phyloP scores from a whole-genome alignment of 1,140 invertebrate species.

The Drosophila sturtevanti region DNA sequence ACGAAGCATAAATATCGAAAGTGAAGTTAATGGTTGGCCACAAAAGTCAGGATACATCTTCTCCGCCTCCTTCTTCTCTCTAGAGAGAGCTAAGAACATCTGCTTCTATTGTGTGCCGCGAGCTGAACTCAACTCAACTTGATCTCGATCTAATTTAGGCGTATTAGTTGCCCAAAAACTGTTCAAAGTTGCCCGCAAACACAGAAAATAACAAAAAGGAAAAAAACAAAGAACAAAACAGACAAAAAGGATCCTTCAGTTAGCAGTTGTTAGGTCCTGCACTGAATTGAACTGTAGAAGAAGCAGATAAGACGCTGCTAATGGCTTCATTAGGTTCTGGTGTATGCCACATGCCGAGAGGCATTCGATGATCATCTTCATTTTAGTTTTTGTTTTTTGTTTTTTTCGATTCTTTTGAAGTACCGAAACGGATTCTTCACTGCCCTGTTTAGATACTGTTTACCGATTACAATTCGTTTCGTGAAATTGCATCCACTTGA shows the following conservation, averaged over 20 bases:
- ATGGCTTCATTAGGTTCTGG: constrained; percentile 73
- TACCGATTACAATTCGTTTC: constrained; percentile 65
- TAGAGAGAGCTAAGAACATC: constrained; percentile 45
- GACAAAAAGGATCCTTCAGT: constrained; percentile 48
- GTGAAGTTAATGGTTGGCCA: constrained; percentile 57
- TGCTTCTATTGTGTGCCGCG: constrained; percentile 53
- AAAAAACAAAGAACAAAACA: constrained; percentile 33
- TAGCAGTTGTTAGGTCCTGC: constrained; percentile 35
- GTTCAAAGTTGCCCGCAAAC: constrained; percentile 53
- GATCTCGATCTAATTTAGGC: constrained; percentile 78
- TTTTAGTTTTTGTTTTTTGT: not conserved
- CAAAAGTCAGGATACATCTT: constrained; percentile 63
- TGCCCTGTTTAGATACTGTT: constrained; percentile 56
- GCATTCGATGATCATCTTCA: constrained; percentile 55
- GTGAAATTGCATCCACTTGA: constrained; percentile 50
- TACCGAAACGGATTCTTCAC: constrained; percentile 35
- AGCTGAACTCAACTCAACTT: constrained; percentile 44
- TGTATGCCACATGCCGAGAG: constrained; percentile 73
- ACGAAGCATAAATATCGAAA: constrained; percentile 39
- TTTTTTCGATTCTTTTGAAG: constrained; percentile 64
- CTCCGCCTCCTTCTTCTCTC: not conserved
- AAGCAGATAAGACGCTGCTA: constrained; percentile 70
- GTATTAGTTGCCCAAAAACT: constrained; percentile 73
- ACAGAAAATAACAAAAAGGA: constrained; percentile 36
- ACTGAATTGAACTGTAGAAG: constrained; percentile 1